phyloP scores from a whole-genome alignment of 2,888 invertebrate species.

The Nemotelus pantherinus region DNA sequence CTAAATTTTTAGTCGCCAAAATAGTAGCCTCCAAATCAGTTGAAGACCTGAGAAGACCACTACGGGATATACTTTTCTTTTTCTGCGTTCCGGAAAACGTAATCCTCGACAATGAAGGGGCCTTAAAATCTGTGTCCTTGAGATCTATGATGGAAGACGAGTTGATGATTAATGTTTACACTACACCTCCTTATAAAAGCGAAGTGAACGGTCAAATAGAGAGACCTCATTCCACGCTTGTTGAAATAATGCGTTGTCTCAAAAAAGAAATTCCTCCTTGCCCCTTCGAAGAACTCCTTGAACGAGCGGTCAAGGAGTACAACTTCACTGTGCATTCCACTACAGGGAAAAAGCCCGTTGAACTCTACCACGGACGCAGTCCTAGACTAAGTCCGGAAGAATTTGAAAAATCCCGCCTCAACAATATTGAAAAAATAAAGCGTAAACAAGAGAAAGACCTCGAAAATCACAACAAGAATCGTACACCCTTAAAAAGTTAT shows the following conservation, averaged over 20 bases:
- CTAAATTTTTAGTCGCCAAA: slow-evolving; percentile 43
- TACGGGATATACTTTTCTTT: slow-evolving; percentile 35
- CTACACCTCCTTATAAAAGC: slow-evolving; percentile 18
- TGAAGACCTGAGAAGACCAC: slow-evolving; percentile 37
- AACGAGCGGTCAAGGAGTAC: slow-evolving; percentile 39
- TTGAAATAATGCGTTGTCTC: slow-evolving; percentile 42
- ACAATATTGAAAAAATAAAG: slow-evolving; percentile 46
- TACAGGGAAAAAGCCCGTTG: slow-evolving; percentile 45
- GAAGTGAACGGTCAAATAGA: slow-evolving; percentile 43
- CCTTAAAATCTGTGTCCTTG: slow-evolving; percentile 39
- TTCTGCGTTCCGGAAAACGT: slow-evolving; percentile 34
- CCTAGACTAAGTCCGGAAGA: slow-evolving; percentile 46
- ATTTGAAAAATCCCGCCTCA: slow-evolving; percentile 45
- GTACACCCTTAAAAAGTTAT: slow-evolving; percentile 47
- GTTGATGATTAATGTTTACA: slow-evolving; percentile 14
- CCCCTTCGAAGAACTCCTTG: not conserved
- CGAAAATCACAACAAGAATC: slow-evolving; percentile 48
- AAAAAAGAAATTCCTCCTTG: slow-evolving; percentile 18
- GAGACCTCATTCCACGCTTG: slow-evolving; percentile 46
- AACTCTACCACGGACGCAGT: slow-evolving; percentile 39
- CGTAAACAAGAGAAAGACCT: slow-evolving; percentile 47
- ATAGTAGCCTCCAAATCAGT: slow-evolving; percentile 37
- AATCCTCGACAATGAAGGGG: slow-evolving; percentile 44
- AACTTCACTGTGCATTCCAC: slow-evolving; percentile 48
- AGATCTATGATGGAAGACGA: slow-evolving; percentile 27